These are phyloP conservation scores for Folsomia manolachei DNA, from an alignment of 2,888 invertebrate genomes.

Conservation along the genomic window DNA sequence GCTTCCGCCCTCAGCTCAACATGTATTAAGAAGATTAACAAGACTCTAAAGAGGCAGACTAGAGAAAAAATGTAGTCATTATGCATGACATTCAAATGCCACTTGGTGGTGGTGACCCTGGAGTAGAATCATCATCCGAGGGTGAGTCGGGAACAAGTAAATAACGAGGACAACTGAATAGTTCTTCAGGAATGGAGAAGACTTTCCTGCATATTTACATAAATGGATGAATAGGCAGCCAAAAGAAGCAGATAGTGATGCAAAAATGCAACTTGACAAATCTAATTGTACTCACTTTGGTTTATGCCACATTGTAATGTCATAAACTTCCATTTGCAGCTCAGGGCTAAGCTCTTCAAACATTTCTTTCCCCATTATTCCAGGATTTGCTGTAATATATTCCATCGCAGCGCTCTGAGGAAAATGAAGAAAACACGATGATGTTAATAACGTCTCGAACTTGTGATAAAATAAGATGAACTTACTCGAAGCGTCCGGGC, in stretches of 20 bases:
- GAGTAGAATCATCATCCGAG: slow-evolving; percentile 23
- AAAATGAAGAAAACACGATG: slow-evolving; percentile 30
- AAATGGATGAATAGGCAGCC: neutral
- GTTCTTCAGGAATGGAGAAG: slow-evolving; percentile 46
- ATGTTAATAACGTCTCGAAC: neutral
- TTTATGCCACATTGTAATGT: slow-evolving; percentile 56
- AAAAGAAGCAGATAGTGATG: neutral
- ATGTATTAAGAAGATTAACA: neutral
- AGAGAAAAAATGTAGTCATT: too few species aligned
- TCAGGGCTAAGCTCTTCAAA: slow-evolving; percentile 61
- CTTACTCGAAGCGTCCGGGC: slow-evolving; percentile 60
- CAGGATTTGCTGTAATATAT: slow-evolving; percentile 60
- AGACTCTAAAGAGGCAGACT: neutral
- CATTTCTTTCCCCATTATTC: slow-evolving; percentile 59
- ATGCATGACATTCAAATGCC: neutral
- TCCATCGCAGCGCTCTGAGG: slow-evolving; percentile 59
- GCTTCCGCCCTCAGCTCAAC: neutral
- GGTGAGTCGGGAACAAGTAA: slow-evolving; percentile 48
- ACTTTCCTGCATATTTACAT: slow-evolving; percentile 35
- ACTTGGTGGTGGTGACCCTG: slow-evolving; percentile 24
- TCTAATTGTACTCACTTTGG: slow-evolving; percentile 50
- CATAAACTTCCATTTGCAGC: slow-evolving; percentile 62
- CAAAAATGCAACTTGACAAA: neutral
- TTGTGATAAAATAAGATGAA: too few species aligned
- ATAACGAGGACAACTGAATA: slow-evolving; percentile 47